These are phyloP conservation scores for Drosophila pandora DNA, from an alignment of 1,140 invertebrate genomes.

Conservation along the genomic window DNA sequence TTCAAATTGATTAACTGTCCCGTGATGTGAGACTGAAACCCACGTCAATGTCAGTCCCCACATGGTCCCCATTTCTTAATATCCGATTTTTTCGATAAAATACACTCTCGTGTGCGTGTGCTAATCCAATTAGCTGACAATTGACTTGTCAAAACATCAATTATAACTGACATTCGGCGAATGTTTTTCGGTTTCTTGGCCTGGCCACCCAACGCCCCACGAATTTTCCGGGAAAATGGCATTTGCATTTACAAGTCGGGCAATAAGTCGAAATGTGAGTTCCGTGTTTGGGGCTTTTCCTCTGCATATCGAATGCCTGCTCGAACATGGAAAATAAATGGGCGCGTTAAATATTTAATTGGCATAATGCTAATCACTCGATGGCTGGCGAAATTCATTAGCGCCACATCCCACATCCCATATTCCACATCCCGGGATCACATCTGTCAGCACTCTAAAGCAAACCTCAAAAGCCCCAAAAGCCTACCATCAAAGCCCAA, in stretches of 20 bases:
- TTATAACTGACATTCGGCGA: conserved; percentile 63
- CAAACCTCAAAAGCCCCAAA: conserved; percentile 45
- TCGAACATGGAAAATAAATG: conserved; percentile 63
- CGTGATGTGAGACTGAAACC: background rate
- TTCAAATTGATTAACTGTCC: conserved; percentile 16
- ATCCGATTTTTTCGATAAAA: conserved; percentile 6
- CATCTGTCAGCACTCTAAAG: conserved; percentile 50
- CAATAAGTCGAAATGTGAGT: conserved; percentile 63
- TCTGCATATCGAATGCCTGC: conserved; percentile 55
- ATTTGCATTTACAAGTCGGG: conserved; percentile 61
- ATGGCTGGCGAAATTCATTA: conserved; percentile 72
- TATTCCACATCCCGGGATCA: conserved; percentile 25
- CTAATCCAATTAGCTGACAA: conserved; percentile 68
- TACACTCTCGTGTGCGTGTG: conserved; percentile 9
- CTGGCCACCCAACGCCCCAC: background rate
- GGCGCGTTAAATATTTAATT: conserved; percentile 74
- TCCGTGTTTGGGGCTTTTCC: conserved; percentile 33
- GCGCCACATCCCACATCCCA: conserved; percentile 24
- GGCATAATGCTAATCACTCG: conserved; percentile 74
- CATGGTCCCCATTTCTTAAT: conserved; percentile 35
- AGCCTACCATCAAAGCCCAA: conserved; percentile 27
- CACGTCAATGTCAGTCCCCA: conserved; percentile 17
- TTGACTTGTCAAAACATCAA: conserved; percentile 76
- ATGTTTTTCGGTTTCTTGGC: conserved; percentile 20
- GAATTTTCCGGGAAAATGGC: conserved; percentile 31